phyloP scores from a whole-genome alignment of 2,888 invertebrate genomes.

The Apodemia zela region DNA sequence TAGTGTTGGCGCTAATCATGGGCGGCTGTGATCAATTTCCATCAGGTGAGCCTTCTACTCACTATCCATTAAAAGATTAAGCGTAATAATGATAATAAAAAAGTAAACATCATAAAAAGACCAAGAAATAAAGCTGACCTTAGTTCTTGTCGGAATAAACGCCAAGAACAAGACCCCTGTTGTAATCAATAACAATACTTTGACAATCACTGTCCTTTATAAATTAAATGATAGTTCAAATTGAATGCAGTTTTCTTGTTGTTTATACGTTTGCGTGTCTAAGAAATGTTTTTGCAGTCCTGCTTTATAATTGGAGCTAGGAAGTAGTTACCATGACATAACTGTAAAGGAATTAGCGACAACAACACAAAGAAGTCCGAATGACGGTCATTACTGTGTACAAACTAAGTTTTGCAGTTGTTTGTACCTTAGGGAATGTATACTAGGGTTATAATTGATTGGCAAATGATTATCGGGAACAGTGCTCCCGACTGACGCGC shows the following conservation, averaged over 20 bases:
- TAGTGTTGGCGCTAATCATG: no score
- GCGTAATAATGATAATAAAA: no score
- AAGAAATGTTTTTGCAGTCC: slow-evolving; percentile 3
- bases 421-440: slow-evolving; percentile 32
- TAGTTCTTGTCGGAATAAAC: no score
- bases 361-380: slow-evolving; percentile 46
- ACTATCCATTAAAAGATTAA: no score
- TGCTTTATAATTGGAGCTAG: slow-evolving; percentile 33
- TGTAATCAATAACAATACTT: neutral
- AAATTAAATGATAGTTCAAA: neutral
- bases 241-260: slow-evolving; percentile 4
- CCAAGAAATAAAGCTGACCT: no score
- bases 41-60: no score
- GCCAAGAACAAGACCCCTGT: neutral
- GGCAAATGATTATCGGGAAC: slow-evolving; percentile 34
- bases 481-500: slow-evolving; percentile 55
- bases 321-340: slow-evolving; percentile 66
- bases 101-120: no score
- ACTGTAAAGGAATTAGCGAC: slow-evolving; percentile 57
- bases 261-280: slow-evolving; percentile 14
- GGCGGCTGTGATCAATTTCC: no score
- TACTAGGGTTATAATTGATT: slow-evolving; percentile 42
- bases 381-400: slow-evolving; percentile 45
- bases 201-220: neutral
- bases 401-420: slow-evolving; percentile 23